phyloP scores from a whole-genome alignment of 2,113 vertebrate species.

The Crotalus viridis region DNA sequence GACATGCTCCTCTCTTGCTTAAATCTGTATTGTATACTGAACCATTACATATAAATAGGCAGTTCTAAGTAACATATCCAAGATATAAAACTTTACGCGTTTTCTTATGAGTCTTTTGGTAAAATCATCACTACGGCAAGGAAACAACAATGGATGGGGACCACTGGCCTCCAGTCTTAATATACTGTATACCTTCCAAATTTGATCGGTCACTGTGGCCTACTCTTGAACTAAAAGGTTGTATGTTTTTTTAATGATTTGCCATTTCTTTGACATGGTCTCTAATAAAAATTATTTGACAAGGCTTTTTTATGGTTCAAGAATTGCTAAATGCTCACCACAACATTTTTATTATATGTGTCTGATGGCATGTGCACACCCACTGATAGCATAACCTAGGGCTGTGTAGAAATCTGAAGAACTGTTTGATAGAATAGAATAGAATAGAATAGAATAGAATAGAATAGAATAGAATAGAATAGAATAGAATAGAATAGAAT shows the following conservation, averaged over 20 bases:
- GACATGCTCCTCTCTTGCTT: neutral
- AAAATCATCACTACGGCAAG: neutral
- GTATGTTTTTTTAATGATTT: neutral
- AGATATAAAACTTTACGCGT: neutral
- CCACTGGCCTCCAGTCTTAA: neutral
- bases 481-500: no score
- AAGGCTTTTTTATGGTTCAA: neutral
- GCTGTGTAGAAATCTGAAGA: neutral
- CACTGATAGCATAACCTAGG: neutral
- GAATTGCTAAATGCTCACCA: neutral
- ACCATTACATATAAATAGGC: neutral
- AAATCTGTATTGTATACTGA: neutral
- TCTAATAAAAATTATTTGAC: neutral
- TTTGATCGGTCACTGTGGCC: neutral
- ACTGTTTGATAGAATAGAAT: neutral
- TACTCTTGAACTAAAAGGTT: neutral
- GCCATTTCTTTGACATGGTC: neutral
- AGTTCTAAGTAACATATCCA: neutral
- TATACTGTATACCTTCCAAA: neutral
- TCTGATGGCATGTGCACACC: neutral
- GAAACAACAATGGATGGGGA: neutral
- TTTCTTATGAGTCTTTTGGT: neutral
- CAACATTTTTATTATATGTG: neutral
- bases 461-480: no score
- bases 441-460: no score